Conservation (phyloP, 2,113 vertebrate genomes). For the Odontesthes bonariensis region DNA sequence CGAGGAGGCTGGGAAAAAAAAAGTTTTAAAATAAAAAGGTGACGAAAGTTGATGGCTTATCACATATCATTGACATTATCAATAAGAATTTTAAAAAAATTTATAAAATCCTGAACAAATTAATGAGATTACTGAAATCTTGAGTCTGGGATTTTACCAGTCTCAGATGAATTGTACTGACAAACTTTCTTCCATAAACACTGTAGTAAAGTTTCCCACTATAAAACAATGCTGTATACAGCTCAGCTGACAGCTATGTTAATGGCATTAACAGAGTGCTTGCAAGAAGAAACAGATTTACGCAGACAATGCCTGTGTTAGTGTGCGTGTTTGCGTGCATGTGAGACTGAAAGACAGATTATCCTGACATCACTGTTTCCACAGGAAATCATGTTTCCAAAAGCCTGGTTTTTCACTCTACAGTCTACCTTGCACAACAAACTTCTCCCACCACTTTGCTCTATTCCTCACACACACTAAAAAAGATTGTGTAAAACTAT, state of each 20-base stretch:
- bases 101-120: neutral
- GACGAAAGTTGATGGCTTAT: neutral
- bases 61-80: neutral
- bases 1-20: neutral
- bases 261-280: constrained; percentile 65
- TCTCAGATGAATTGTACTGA: constrained; percentile 1
- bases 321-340: neutral
- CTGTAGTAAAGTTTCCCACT: constrained; percentile 19
- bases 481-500: neutral
- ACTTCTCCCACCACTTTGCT: constrained; percentile 18
- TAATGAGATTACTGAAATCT: neutral
- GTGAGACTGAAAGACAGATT: constrained; percentile 50
- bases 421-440: constrained; percentile 46
- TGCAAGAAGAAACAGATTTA: constrained; percentile 43
- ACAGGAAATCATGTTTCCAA: constrained; percentile 79
- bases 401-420: constrained; percentile 72
- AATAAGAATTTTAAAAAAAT: neutral
- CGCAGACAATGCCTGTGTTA: constrained; percentile 45
- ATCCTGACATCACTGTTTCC: constrained; percentile 77
- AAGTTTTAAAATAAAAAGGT: neutral
- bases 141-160: constrained; percentile 1
- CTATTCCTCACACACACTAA: constrained; percentile 30
- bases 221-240: constrained; percentile 36
- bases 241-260: constrained; percentile 39
- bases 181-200: constrained; percentile 15